Evolutionary conservation across 2,113 vertebrate species (phyloP).

Genomic region (Eptatretus burgeri): DNA sequence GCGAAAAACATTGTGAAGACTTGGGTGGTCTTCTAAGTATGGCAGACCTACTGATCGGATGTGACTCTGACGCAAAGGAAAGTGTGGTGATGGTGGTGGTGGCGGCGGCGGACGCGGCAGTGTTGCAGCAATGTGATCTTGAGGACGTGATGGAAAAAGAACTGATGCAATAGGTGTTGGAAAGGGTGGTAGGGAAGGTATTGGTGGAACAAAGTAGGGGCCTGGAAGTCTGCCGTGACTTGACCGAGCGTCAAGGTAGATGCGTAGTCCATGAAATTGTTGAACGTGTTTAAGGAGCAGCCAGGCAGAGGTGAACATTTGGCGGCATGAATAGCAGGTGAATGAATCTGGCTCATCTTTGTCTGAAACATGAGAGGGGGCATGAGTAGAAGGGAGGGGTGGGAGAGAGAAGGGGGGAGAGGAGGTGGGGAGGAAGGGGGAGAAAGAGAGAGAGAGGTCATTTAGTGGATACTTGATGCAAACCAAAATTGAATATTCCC

Average conservation of each 20-base stretch:
- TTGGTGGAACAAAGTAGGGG: neutral
- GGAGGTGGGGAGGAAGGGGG: neutral
- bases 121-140: neutral
- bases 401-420: neutral
- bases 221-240: neutral
- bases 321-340: conserved; percentile 1
- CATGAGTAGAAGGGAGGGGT: neutral
- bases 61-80: neutral
- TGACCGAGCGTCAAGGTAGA: neutral
- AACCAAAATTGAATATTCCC: no score
- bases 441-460: neutral
- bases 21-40: neutral
- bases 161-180: neutral
- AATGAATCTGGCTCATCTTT: neutral
- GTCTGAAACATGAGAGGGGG: no score
- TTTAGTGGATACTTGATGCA: neutral
- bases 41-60: neutral
- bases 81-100: neutral
- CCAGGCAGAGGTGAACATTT: neutral
- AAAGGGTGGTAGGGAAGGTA: neutral
- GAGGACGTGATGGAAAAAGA: neutral
- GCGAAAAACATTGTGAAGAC: neutral
- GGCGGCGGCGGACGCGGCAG: neutral
- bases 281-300: conserved; percentile 4
- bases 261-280: neutral